Evolutionary conservation across 1,140 invertebrate species (phyloP).

Genomic region (Wasmannia auropunctata): DNA sequence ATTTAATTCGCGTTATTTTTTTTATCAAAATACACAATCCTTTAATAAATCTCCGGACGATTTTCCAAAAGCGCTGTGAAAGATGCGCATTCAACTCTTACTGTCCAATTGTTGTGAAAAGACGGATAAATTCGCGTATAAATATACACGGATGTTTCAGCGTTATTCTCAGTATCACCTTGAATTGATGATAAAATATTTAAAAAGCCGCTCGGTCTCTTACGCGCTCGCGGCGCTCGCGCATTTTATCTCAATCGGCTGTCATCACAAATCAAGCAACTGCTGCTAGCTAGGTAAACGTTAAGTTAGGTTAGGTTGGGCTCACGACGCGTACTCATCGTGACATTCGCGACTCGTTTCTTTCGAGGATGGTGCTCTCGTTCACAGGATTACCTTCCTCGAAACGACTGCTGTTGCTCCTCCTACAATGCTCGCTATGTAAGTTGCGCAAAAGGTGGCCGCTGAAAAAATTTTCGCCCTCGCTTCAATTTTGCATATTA

Average conservation of each 20-base stretch:
- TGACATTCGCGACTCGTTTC: neutral
- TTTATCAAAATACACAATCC: neutral
- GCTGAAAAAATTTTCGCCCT: neutral
- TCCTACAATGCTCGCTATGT: conserved; percentile 72
- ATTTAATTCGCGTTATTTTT: neutral
- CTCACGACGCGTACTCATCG: neutral
- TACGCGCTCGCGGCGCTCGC: conserved; percentile 9
- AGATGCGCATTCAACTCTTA: neutral
- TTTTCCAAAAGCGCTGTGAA: neutral
- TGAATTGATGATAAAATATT: neutral
- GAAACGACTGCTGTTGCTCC: conserved; percentile 60
- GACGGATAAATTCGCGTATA: too few relatives aligned
- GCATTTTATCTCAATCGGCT: neutral
- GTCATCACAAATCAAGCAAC: neutral
- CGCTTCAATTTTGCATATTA: too few relatives aligned
- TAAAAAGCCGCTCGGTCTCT: neutral
- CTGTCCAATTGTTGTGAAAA: neutral
- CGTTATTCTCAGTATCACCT: neutral
- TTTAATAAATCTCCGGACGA: neutral
- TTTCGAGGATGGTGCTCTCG: conserved; percentile 45
- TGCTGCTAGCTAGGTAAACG: neutral
- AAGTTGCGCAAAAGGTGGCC: conserved; percentile 55
- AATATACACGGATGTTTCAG: neutral
- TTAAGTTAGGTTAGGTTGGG: conserved; percentile 30
- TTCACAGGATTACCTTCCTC: conserved; percentile 52